Base-by-base conservation (phyloP, 2,797 vertebrate genomes). In the Spondyliosoma cantharus region DNA sequence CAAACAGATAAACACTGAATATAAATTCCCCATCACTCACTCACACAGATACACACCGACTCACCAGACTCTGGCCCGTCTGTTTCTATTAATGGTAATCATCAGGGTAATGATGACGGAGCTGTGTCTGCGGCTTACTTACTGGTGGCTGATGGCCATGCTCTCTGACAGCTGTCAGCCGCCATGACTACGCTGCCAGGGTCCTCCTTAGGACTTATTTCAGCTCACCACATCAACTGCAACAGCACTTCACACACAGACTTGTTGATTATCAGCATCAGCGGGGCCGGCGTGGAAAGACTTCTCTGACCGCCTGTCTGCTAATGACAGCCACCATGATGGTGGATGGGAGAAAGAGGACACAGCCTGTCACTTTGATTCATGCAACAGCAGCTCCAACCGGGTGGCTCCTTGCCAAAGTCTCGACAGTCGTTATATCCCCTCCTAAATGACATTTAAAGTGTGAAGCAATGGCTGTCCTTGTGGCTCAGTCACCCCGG, bases 351-450 rank as follows among this genome's bases (percentile, higher is more conserved):
- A 78, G 83, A 78, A 81, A 84, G 87, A 87, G 91, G 90, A 91
- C 91, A 89, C 87, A 80, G 90, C 83, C 84, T 93, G 92, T 93
- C 94, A 91, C 93, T 90, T 90, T 93, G 94, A 94, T 92, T 94
- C 92, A 93, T 87, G 80, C 83, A 77, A 85, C 76, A 73, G 85
- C 61, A 61, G 76, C 87, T 91, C 78, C 74, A 46, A 85, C 85
- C 58, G 82, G 75, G 84, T 91, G 90, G 91, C 86, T 88, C 76
- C 60, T 82, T 45, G 89, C 90, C 91, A 91, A 90, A 88, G 80
- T 91, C 90, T 91, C 82, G 59, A 82, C 89, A 84, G 92, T 92
- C 81, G 83, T 92, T 92, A 91, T 91, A 89, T 79, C 76, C 82
- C 77, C 74, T 76, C 86, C 83, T 90, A 93, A 93, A 92, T 90